A percentile compares a stretch with the other conserved stretches of the same genome.
These are phyloP conservation scores for Callitettix versicolor DNA, from an alignment of 1,140 invertebrate genomes.

Conservation along the genomic window DNA sequence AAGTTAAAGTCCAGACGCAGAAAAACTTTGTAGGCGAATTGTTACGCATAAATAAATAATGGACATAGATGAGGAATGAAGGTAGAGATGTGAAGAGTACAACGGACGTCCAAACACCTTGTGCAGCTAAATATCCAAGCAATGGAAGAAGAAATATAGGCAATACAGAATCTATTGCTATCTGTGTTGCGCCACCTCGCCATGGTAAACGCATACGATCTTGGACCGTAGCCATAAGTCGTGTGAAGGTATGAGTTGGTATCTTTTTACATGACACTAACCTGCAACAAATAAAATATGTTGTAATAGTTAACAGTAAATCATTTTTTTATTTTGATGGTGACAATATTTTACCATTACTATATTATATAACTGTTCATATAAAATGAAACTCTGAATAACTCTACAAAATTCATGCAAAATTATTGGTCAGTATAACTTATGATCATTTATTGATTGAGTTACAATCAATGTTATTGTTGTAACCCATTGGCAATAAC, in stretches of 20 bases:
- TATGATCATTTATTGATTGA: no score
- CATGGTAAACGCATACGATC: constrained; percentile 44
- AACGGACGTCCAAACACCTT: constrained; percentile 44
- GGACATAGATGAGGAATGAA: constrained; percentile 47
- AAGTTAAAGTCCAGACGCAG: constrained; percentile 52
- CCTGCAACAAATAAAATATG: constrained; percentile 20
- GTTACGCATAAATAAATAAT: constrained; percentile 45
- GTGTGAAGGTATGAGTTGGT: constrained; percentile 14
- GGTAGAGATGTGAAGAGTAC: constrained; percentile 47
- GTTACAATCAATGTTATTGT: no score
- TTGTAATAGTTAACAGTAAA: constrained; percentile 2
- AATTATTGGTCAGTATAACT: no score
- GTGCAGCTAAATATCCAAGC: constrained; percentile 44
- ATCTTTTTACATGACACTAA: constrained; percentile 23
- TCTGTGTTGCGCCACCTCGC: constrained; percentile 39
- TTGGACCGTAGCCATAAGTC: constrained; percentile 32
- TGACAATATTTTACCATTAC: no score
- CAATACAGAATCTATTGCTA: constrained; percentile 45
- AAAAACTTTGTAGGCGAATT: constrained; percentile 54
- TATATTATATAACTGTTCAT: no score
- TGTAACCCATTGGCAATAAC: no score
- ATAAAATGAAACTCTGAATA: no score
- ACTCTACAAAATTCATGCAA: no score
- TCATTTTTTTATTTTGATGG: no score
- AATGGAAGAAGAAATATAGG: constrained; percentile 51